Conservation (phyloP, 2,888 invertebrate genomes). For the Sepioteuthis lessoniana region DNA sequence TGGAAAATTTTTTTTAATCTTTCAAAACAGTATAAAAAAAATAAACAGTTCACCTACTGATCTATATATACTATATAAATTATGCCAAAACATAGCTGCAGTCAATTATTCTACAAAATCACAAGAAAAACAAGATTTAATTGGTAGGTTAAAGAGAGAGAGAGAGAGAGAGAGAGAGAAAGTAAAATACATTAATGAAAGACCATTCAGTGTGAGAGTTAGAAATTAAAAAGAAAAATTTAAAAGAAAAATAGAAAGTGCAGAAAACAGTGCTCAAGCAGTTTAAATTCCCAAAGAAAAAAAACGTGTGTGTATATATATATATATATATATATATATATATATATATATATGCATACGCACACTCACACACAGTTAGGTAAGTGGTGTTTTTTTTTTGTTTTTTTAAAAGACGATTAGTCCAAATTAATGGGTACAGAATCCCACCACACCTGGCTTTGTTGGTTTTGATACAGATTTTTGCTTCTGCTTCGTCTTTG, state of each 20-base stretch:
- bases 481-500: not conserved
- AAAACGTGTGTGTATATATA: no score
- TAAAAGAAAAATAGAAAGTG: not conserved
- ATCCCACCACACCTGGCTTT: slow-evolving; percentile 33
- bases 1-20: no score
- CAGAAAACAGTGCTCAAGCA: not conserved
- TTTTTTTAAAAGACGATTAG: not conserved
- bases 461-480: not conserved
- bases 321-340: no score
- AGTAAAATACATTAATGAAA: no score
- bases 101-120: no score
- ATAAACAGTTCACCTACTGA: no score
- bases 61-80: no score
- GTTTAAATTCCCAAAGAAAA: not conserved
- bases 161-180: not conserved
- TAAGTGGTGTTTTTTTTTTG: not conserved
- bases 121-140: no score
- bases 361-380: not conserved
- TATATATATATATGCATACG: not conserved
- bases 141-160: not conserved
- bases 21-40: no score
- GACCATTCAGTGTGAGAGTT: no score
- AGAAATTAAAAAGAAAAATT: no score
- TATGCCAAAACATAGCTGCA: no score
- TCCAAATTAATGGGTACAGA: not conserved